Conservation (phyloP, 1,140 invertebrate genomes). For the Drosophila malerkotliana region DNA sequence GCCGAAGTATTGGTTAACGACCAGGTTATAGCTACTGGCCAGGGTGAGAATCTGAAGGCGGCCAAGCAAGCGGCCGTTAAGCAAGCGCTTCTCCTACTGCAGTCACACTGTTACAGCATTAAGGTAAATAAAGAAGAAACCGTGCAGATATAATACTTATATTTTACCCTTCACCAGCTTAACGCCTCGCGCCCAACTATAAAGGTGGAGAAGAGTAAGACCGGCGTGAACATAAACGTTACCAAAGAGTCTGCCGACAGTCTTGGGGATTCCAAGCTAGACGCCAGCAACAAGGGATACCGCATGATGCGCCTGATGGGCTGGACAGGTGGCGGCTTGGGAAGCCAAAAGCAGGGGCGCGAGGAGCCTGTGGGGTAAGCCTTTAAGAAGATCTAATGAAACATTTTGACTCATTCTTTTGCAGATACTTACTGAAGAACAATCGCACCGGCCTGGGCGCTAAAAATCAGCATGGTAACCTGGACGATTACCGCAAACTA, state of each 20-base stretch:
- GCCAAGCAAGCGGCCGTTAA: constrained; percentile 84
- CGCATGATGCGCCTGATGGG: constrained; percentile 92
- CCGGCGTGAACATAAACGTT: constrained; percentile 64
- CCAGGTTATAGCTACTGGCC: constrained; percentile 68
- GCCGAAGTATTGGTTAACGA: constrained; percentile 76
- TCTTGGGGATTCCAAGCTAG: constrained; percentile 65
- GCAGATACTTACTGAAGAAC: constrained; percentile 72
- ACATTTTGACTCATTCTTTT: neutral
- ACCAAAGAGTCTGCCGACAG: constrained; percentile 61
- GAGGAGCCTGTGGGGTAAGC: constrained; percentile 87
- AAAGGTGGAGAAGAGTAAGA: constrained; percentile 69
- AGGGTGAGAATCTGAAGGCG: constrained; percentile 75
- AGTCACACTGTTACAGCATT: constrained; percentile 85
- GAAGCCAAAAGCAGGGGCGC: constrained; percentile 88
- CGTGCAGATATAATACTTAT: neutral
- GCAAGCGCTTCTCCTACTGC: constrained; percentile 82
- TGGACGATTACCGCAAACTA: constrained; percentile 49
- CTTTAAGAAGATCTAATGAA: neutral
- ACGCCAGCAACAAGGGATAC: constrained; percentile 86
- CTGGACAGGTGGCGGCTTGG: constrained; percentile 91
- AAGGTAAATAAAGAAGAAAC: constrained; percentile 78
- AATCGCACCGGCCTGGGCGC: constrained; percentile 71
- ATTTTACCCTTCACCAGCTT: constrained; percentile 24
- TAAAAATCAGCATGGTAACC: constrained; percentile 27
- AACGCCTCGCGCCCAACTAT: constrained; percentile 69